phyloP scores from a whole-genome alignment of 2,113 vertebrate genomes.

The Tinamus guttatus region DNA sequence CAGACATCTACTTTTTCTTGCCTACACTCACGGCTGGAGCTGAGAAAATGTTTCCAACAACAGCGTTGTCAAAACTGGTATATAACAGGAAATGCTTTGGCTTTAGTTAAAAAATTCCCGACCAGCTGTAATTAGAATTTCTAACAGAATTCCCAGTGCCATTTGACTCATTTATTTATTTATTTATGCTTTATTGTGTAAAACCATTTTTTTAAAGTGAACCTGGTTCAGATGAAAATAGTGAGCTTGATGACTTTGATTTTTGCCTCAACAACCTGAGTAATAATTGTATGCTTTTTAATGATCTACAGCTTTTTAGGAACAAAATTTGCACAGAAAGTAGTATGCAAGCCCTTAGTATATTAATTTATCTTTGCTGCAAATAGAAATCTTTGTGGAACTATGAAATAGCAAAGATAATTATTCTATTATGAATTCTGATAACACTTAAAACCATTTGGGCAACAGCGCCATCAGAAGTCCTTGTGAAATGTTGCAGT shows the following conservation, averaged over 20 bases:
- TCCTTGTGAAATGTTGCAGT: no score
- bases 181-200: neutral
- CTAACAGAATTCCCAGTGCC: neutral
- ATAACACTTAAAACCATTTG: neutral
- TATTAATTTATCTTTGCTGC: neutral
- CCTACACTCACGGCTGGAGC: neutral
- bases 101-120: neutral
- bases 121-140: slow-evolving; percentile 20
- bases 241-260: neutral
- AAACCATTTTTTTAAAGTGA: neutral
- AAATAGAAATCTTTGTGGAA: neutral
- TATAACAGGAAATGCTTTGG: slow-evolving; percentile 23
- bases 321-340: neutral
- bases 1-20: slow-evolving; percentile 32
- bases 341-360: neutral
- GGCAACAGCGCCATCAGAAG: neutral
- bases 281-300: neutral
- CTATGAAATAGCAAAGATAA: neutral
- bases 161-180: neutral
- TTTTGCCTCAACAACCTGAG: neutral
- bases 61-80: neutral
- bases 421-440: neutral
- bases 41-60: neutral
- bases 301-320: neutral
- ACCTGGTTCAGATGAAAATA: neutral